These are phyloP conservation scores for Ametastegia equiseti DNA, from an alignment of 2,888 invertebrate genomes.

Conservation along the genomic window DNA sequence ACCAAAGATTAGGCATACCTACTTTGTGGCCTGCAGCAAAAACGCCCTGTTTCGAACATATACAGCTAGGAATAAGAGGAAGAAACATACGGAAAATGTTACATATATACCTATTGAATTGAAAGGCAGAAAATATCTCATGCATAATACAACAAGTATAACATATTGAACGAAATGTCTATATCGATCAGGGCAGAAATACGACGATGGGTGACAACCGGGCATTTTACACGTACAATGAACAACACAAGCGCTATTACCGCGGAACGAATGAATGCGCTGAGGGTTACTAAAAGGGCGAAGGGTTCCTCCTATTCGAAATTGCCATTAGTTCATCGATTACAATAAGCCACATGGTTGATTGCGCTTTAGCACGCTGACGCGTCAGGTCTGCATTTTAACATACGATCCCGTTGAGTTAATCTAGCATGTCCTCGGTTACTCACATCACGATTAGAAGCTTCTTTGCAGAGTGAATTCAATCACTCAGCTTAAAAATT, in stretches of 20 bases:
- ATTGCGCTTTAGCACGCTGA: conserved; percentile 37
- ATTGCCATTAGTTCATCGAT: conserved; percentile 38
- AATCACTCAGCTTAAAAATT: not conserved
- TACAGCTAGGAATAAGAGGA: not conserved
- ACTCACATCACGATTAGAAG: not conserved
- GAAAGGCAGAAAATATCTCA: no score
- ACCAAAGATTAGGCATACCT: conserved; percentile 30
- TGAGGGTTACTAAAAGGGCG: conserved; percentile 30
- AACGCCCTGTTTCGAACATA: not conserved
- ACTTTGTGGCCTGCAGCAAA: not conserved
- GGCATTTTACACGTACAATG: conserved; percentile 14
- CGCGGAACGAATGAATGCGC: not conserved
- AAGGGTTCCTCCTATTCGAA: conserved; percentile 27
- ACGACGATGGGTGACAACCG: not conserved
- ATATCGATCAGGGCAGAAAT: not conserved
- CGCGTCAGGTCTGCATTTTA: conserved; percentile 33
- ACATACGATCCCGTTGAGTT: conserved; percentile 19
- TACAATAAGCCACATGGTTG: conserved; percentile 29
- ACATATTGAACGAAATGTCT: not conserved
- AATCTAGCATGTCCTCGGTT: not conserved
- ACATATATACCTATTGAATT: not conserved
- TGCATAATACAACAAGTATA: not conserved
- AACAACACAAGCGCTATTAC: conserved; percentile 12
- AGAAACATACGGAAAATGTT: not conserved
- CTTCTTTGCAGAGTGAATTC: not conserved